Evolutionary conservation across 2,888 invertebrate genomes (phyloP).

Genomic region (Trypoxylon attenuatum): DNA sequence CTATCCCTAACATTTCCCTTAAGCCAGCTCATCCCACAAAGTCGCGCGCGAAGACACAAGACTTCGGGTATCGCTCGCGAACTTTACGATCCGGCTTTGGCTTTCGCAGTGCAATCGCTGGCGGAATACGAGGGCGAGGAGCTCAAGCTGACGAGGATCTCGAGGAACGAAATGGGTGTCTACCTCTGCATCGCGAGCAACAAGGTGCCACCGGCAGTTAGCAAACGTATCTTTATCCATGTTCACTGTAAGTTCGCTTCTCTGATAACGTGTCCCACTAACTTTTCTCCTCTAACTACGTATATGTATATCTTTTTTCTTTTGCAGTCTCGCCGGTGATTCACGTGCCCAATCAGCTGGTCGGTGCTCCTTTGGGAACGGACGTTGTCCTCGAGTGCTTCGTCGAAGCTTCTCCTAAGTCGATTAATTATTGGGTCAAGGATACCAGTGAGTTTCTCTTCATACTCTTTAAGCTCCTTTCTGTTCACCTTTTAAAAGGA

Average conservation of each 20-base stretch:
- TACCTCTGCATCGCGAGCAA: constrained; percentile 94
- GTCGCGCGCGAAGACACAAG: too few species aligned
- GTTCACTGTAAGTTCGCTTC: constrained; percentile 91
- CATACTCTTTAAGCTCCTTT: neutral
- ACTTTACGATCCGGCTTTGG: too few species aligned
- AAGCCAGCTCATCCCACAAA: too few species aligned
- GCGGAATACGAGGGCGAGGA: constrained; percentile 84
- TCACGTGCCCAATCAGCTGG: constrained; percentile 93
- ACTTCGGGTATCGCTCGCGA: too few species aligned
- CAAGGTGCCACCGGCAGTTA: constrained; percentile 90
- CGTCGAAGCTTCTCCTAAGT: constrained; percentile 92
- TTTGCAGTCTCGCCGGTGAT: constrained; percentile 91
- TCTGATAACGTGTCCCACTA: too few species aligned
- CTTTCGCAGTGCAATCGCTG: constrained; percentile 52
- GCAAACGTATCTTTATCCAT: constrained; percentile 90
- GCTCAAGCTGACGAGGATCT: constrained; percentile 86
- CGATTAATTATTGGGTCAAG: constrained; percentile 93
- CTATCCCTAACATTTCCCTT: too few species aligned
- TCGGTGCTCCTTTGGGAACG: constrained; percentile 90
- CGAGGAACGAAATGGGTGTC: constrained; percentile 92
- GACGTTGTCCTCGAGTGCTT: constrained; percentile 92
- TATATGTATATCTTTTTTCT: constrained; percentile 35
- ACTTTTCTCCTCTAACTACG: too few species aligned
- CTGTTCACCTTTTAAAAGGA: too few species aligned
- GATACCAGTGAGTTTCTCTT: constrained; percentile 83